A percentile compares a stretch with the other conserved stretches of the same genome.
These are phyloP conservation scores for Lucilia sericata DNA, from an alignment of 1,140 invertebrate species.

Conservation along the genomic window DNA sequence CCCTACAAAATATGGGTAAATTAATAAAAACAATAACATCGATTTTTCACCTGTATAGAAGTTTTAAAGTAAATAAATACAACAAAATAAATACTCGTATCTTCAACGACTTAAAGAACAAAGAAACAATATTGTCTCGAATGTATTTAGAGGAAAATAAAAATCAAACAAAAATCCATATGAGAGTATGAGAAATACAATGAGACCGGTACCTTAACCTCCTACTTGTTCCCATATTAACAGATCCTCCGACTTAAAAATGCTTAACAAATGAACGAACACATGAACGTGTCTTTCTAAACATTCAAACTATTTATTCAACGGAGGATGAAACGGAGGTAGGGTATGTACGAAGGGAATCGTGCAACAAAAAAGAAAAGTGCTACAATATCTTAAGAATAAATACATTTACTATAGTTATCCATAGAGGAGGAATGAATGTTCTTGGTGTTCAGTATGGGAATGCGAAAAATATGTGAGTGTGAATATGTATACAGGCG, in stretches of 20 bases:
- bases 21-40: background rate
- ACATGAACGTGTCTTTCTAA: background rate
- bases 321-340: background rate
- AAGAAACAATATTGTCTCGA: background rate
- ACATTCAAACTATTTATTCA: background rate
- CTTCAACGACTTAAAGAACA: background rate
- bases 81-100: background rate
- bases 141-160: too few relatives aligned
- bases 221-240: background rate
- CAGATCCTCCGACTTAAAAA: background rate
- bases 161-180: too few relatives aligned
- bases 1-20: background rate
- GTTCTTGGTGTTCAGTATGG: background rate
- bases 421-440: background rate
- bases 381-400: too few relatives aligned
- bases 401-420: too few relatives aligned
- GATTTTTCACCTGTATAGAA: background rate
- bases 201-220: background rate
- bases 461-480: background rate
- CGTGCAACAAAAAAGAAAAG: background rate
- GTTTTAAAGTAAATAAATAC: background rate
- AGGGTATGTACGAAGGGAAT: background rate
- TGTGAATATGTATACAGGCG: too few relatives aligned
- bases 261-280: slow-evolving; percentile 1
- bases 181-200: background rate